phyloP scores from a whole-genome alignment of 2,888 invertebrate genomes.

The Zaprionus bogoriensis region DNA sequence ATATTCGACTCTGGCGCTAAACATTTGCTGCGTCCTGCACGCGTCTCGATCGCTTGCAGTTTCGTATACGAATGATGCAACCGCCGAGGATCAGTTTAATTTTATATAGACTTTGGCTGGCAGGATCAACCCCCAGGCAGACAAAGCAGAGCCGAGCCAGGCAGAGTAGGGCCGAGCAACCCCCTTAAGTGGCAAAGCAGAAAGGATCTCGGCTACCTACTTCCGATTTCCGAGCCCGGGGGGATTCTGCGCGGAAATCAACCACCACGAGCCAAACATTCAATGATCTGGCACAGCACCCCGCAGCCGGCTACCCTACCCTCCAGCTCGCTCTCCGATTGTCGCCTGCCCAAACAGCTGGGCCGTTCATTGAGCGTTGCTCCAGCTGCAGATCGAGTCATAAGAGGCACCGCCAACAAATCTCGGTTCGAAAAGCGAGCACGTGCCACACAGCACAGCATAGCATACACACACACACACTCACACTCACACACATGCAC shows the following conservation, averaged over 20 bases:
- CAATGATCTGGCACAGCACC: conserved; percentile 42
- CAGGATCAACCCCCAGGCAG: conserved; percentile 62
- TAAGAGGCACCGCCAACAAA: conserved; percentile 57
- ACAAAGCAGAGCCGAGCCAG: no score
- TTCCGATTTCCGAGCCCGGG: conserved; percentile 59
- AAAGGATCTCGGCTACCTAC: conserved; percentile 64
- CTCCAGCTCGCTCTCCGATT: conserved; percentile 17
- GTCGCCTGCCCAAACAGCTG: conserved; percentile 64
- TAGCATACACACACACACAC: conserved; percentile 17
- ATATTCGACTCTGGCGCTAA: conserved; percentile 31
- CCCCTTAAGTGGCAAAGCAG: conserved; percentile 54
- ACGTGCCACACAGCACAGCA: conserved; percentile 63
- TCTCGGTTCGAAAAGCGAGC: conserved; percentile 70
- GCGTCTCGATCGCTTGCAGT: conserved; percentile 68
- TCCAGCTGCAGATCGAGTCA: conserved; percentile 61
- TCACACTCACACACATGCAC: conserved; percentile 7
- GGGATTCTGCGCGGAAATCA: conserved; percentile 58
- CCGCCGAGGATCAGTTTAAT: conserved; percentile 71
- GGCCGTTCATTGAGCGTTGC: conserved; percentile 65
- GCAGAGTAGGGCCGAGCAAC: conserved; percentile 54
- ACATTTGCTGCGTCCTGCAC: conserved; percentile 43
- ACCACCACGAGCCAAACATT: conserved; percentile 70
- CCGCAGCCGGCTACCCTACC: not conserved
- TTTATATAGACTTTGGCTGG: conserved; percentile 71
- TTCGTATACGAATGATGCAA: conserved; percentile 80